Base-by-base conservation (phyloP, 2,797 vertebrate genomes). In the Bradypodion ventrale region DNA sequence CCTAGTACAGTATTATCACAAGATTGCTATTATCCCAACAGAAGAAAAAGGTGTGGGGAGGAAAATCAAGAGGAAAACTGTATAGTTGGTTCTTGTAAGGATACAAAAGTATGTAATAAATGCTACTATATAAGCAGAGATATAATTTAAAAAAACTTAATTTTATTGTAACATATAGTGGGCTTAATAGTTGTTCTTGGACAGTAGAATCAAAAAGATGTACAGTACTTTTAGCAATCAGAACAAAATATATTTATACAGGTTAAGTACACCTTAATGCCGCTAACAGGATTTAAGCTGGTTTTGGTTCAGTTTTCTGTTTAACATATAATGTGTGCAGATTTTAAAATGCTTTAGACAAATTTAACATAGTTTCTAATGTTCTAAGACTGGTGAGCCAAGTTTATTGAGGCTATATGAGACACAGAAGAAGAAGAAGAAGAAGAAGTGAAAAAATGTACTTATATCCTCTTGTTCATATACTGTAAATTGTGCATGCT, bases 401-500 rank as follows among this genome's bases (percentile, higher is more conserved):
- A 79, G 27, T 40, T 63, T 62, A 83, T 80, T 70, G n/a, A n/a
- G n/a, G n/a, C n/a, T n/a, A n/a, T n/a, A n/a, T n/a, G n/a, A n/a
- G n/a, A n/a, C n/a, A n/a, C n/a, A n/a, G n/a, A n/a, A n/a, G n/a
- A n/a, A n/a, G n/a, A n/a, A n/a, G n/a, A n/a, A n/a, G n/a, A n/a
- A n/a, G n/a, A n/a, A n/a, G n/a, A 77, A 91, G 81, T 68, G 40
- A 46, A 91, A 89, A 78, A 65, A 84, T 80, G 85, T 59, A 82
- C 89, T 40, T 65, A 65, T 79, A 62, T 80, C 80, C 80, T 72
- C 78, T 88, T 86, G 73, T 87, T 89, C 83, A 82, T 9, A 90
- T 83, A n/a, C n/a, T n/a, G n/a, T n/a, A 91, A 91, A 93, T 89
- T 91, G 89, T 19, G 90, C n/a, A 82, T 85, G 78, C 62, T 85